Percentiles rank a stretch among this genome's conserved stretches.
These are phyloP conservation scores for Hesperia comma DNA, from an alignment of 2,888 invertebrate genomes.

Conservation along the genomic window DNA sequence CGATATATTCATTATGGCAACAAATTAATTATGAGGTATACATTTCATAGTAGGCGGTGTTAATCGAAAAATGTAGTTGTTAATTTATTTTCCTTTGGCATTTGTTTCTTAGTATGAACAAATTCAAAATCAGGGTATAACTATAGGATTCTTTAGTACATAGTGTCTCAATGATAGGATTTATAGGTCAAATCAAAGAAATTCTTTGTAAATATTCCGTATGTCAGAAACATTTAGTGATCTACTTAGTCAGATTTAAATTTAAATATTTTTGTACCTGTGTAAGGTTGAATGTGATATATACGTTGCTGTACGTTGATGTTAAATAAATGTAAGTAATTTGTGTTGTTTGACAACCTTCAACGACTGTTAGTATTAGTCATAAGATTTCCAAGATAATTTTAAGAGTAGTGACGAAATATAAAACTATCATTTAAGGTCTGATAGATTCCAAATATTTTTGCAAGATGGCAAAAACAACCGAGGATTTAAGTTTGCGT, in stretches of 20 bases:
- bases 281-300: no score
- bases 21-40: slow-evolving; percentile 4
- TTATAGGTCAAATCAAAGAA: background rate
- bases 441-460: slow-evolving; percentile 20
- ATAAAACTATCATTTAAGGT: slow-evolving; percentile 19
- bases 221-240: no score
- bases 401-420: slow-evolving; percentile 1
- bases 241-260: background rate
- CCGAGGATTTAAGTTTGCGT: slow-evolving; percentile 50
- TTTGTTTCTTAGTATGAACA: background rate
- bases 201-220: no score
- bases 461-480: slow-evolving; percentile 42
- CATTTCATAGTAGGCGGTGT: background rate
- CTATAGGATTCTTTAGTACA: no score
- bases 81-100: background rate
- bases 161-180: no score
- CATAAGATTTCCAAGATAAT: background rate
- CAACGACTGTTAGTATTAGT: slow-evolving; percentile 2
- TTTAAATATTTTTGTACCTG: background rate
- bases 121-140: background rate
- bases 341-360: background rate
- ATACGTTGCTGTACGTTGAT: no score
- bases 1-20: slow-evolving; percentile 7
- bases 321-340: no score
- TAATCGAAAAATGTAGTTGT: background rate